Evolutionary conservation across 2,797 vertebrate species (phyloP).

Genomic region (Artibeus jamaicensis): DNA sequence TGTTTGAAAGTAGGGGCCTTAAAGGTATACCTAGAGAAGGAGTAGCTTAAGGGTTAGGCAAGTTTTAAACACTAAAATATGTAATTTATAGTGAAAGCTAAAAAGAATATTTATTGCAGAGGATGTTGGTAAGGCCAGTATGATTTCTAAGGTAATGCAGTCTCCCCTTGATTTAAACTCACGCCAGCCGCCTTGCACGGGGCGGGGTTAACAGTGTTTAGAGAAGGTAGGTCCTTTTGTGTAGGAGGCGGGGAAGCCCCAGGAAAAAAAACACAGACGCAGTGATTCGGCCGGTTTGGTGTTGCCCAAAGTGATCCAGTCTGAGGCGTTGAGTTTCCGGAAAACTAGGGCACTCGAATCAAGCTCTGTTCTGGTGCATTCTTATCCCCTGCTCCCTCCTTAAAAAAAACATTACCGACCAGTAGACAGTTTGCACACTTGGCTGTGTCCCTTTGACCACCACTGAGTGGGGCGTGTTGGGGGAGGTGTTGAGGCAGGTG

Average conservation of each 20-base stretch:
- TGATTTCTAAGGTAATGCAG: constrained; percentile 84
- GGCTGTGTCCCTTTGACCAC: constrained; percentile 84
- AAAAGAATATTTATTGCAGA: constrained; percentile 92
- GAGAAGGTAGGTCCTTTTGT: constrained; percentile 62
- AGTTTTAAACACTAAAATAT: constrained; percentile 91
- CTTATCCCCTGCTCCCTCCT: not conserved
- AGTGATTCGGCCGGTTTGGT: constrained; percentile 46
- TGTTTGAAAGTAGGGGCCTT: constrained; percentile 82
- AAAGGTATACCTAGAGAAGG: constrained; percentile 80
- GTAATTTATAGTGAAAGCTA: constrained; percentile 90
- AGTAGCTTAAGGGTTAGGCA: constrained; percentile 82
- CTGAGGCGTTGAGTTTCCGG: constrained; percentile 75
- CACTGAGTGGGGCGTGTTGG: constrained; percentile 84
- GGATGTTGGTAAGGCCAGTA: constrained; percentile 88
- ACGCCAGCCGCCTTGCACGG: constrained; percentile 73
- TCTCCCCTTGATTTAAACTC: constrained; percentile 74
- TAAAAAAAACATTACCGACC: constrained; percentile 76
- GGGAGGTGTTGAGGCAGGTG: constrained; percentile 84
- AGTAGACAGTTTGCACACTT: constrained; percentile 94
- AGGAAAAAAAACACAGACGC: not conserved
- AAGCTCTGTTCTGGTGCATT: constrained; percentile 79
- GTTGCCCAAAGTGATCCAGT: constrained; percentile 62
- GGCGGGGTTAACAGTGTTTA: constrained; percentile 70
- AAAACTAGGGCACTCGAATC: constrained; percentile 80
- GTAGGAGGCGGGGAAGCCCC: not conserved